Base-by-base conservation (phyloP, 2,888 invertebrate species). In the Patella caerulea region DNA sequence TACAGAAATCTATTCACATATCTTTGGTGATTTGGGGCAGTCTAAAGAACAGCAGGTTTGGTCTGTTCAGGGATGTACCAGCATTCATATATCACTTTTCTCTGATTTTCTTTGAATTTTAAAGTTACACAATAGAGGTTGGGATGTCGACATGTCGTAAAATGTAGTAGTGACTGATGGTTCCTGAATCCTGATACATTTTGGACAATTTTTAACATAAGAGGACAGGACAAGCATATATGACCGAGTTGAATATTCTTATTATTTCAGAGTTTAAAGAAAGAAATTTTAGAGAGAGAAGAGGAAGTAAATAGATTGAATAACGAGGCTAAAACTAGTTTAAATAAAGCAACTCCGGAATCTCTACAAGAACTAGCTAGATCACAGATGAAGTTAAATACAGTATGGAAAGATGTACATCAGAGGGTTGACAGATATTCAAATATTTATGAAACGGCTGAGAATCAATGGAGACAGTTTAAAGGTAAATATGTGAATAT, bases 351-450 rank as follows among this genome's bases (percentile, higher is more conserved):
- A 5, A 86, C 86, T 2, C 83, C 87, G 0, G 87, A 88, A 7
- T 85, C 87, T 17, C 74, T 83, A 45, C 83, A 82, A 84, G 89
- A 90, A 24, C 81, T 90, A 71, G 88, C 87, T 0, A 80, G 88
- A 29, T 82, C 86, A 9, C 76, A 89, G 77, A 88, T 88, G 85
- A 86, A 85, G 75, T 73, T 90, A 82, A 89, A 87, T 72, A 83
- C 86, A 2, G 78, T 90, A 78, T 91, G 91, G 91, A 85, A 84
- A 1, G 88, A 88, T 65, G 85, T 89, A 3, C 83, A 84, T 74
- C 85, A 88, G 76, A 85, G 88, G 71, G 88, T 90, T 19, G 88
- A 90, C 56, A 82, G 85, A 19, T 88, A 89, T 79, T 82, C 86
- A 53, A 82, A 78, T 59, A 84, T 87, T 55, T 91, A 87, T 78